phyloP scores from a whole-genome alignment of 2,113 vertebrate species.

The Gymnorhina tibicen region DNA sequence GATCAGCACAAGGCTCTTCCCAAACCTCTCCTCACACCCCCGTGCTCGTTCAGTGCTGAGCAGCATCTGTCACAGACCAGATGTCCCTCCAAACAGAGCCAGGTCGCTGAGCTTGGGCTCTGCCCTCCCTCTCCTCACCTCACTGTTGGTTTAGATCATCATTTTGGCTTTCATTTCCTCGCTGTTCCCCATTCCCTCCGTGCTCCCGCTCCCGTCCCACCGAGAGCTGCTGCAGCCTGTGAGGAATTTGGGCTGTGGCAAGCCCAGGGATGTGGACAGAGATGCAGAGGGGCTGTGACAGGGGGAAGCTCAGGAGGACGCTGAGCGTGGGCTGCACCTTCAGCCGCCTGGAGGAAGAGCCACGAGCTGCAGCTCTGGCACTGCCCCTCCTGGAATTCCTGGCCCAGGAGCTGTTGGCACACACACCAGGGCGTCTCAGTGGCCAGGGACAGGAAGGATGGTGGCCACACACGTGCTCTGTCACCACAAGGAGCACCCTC shows the following conservation, averaged over 20 bases:
- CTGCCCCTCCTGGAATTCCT: background rate
- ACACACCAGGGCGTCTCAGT: background rate
- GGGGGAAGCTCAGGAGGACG: background rate
- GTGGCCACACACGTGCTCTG: background rate
- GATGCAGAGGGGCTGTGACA: background rate
- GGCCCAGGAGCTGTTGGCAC: background rate
- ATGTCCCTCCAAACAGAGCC: background rate
- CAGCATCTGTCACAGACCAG: background rate
- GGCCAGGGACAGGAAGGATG: background rate
- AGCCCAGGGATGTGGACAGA: background rate
- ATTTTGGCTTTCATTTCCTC: background rate
- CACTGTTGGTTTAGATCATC: background rate
- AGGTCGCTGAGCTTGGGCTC: background rate
- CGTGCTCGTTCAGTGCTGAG: rapidly evolving
- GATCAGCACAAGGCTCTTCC: background rate
- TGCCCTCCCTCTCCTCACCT: background rate
- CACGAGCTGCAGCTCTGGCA: background rate
- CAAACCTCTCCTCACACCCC: background rate
- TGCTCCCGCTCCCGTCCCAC: background rate
- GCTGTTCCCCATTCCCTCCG: background rate
- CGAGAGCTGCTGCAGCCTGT: background rate
- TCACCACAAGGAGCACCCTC: background rate
- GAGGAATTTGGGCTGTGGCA: background rate
- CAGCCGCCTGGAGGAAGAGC: background rate
- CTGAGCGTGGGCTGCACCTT: background rate